phyloP scores from a whole-genome alignment of 2,113 vertebrate genomes.

The Sinosuthora webbiana region DNA sequence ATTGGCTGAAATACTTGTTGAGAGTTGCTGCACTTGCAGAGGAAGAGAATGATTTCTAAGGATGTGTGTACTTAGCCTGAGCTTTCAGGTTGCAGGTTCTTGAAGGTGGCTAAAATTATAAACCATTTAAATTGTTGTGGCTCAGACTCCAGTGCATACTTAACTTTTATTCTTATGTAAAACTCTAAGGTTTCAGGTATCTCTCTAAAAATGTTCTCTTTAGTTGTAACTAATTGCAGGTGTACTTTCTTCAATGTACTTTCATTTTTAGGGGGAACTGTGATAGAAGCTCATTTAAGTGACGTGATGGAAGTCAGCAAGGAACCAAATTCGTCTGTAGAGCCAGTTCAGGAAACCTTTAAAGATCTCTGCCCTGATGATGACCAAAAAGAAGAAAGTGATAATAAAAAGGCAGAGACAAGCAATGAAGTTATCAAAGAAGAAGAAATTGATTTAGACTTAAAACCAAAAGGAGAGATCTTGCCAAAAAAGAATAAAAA shows the following conservation, averaged over 20 bases:
- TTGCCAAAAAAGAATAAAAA: conserved; percentile 21
- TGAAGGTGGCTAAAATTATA: not conserved
- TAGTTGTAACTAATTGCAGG: not conserved
- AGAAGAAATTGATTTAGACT: not conserved
- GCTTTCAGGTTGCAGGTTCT: not conserved
- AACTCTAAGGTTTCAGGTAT: not conserved
- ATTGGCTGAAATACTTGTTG: not conserved
- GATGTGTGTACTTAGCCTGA: not conserved
- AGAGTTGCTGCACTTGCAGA: not conserved
- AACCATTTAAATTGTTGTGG: not conserved
- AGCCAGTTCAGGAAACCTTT: not conserved
- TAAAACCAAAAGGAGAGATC: not conserved
- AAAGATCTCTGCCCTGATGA: not conserved
- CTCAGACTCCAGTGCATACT: not conserved
- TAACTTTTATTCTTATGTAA: not conserved
- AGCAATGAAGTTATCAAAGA: not conserved
- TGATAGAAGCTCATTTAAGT: not conserved
- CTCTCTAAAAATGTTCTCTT: not conserved
- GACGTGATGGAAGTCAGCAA: not conserved
- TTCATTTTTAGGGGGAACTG: conserved; percentile 26
- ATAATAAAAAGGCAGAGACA: conserved; percentile 19
- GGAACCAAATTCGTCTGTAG: not conserved
- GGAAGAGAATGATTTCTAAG: not conserved
- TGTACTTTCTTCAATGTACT: not conserved
- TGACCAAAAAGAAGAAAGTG: conserved; percentile 5